Evolutionary conservation across 2,888 invertebrate species (phyloP), one percentile per base, ranked within the genome.

Genomic region (Abrostola tripartita): DNA sequence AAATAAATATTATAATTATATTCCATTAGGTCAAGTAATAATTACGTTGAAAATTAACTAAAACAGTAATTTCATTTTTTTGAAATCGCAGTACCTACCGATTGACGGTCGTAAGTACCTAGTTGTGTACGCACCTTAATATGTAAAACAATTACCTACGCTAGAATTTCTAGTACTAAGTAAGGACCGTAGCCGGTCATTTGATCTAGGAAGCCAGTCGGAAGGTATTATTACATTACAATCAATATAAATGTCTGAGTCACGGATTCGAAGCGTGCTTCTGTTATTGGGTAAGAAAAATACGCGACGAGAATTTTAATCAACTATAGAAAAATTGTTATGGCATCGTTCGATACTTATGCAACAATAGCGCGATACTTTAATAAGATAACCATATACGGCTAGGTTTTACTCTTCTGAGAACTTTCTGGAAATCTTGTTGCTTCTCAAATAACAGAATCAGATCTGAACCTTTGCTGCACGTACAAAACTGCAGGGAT

Each of bases 121-220:
- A 36, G n/a, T 10, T 52, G 35, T 50, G 58, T 50, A 6, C 44
- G 44, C 36, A 14, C 36, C 71, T 37, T 65, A 40, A 49, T 7
- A 37, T 24, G 37, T 52, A 60, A 49, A 58, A 58, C 40, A 35
- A 58, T 52, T 65, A 37, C 65, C 55, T 68, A 47, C 55, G 52
- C 61, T 57, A 50, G 66, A 61, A 58, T 61, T 47, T 51, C 38
- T 24, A 58, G 56, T 37, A 61, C 72, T 72, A 37, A 51, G 60
- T 72, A 72, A 58, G 72, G 65, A 68, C 65, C 58, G 53, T 65
- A 71, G 68, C 71, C 65, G 56, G 79, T 78, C 71, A 78, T 78
- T 68, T 65, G 68, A 79, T 79, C 68, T 78, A 79, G 71, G 79
- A 79, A 79, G 79, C 79, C 79, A 50, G 59, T 47, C 68, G 66